Evolutionary conservation across 2,113 vertebrate species (phyloP).

Genomic region (Saimiri boliviensis): DNA sequence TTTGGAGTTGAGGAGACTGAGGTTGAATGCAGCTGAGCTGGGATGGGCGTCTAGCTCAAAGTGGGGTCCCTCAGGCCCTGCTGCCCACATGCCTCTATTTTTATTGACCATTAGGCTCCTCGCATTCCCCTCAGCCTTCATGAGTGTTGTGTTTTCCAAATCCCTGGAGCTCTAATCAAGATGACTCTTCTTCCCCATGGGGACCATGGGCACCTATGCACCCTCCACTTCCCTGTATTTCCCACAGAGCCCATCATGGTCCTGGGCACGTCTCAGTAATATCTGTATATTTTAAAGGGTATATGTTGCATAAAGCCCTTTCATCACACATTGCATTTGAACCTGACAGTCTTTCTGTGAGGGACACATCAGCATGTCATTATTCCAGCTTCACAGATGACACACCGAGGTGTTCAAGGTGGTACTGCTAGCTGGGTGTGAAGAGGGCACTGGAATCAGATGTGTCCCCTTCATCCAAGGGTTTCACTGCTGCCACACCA

Average conservation of each 20-base stretch:
- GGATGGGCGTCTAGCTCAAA: background rate
- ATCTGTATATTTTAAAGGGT: background rate
- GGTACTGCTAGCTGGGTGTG: background rate
- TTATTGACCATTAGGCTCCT: background rate
- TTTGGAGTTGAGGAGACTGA: background rate
- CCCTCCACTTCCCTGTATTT: fast-evolving
- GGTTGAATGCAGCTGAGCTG: background rate
- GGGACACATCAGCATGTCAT: background rate
- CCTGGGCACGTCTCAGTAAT: background rate
- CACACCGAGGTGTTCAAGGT: background rate
- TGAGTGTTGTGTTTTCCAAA: background rate
- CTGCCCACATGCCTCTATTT: background rate
- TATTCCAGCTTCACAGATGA: background rate
- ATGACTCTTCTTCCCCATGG: background rate
- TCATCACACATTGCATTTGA: background rate
- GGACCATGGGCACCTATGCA: background rate
- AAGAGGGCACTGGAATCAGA: background rate
- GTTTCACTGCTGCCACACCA: background rate
- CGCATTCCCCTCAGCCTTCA: background rate
- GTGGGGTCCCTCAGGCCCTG: background rate
- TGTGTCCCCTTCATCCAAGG: background rate
- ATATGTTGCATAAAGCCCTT: background rate
- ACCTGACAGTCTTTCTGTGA: background rate
- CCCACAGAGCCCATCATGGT: background rate
- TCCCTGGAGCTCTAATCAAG: background rate